phyloP scores from a whole-genome alignment of 2,797 vertebrate species.

The Hydrophis major region DNA sequence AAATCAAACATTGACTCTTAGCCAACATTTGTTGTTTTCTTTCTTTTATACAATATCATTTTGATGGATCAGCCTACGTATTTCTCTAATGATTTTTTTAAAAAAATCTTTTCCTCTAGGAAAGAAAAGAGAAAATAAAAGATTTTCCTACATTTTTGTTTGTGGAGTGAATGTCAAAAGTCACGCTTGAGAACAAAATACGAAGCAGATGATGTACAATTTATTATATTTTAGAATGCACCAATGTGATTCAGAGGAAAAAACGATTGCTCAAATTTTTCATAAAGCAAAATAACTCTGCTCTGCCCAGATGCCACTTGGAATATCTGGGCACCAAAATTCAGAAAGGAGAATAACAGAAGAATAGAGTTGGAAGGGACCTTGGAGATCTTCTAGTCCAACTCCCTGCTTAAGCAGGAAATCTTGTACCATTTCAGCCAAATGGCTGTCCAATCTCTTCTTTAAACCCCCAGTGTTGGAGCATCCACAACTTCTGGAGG shows the following conservation, averaged over 20 bases:
- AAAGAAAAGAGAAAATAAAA: constrained; percentile 43
- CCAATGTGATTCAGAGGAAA: constrained; percentile 55
- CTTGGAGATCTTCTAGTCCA: no score
- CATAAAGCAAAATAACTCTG: constrained; percentile 35
- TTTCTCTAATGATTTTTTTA: constrained; percentile 47
- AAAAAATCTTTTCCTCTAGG: constrained; percentile 49
- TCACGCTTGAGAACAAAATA: constrained; percentile 56
- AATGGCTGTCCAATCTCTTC: no score
- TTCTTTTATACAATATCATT: constrained; percentile 55
- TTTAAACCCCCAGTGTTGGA: no score
- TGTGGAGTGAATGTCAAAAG: constrained; percentile 51
- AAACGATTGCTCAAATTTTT: constrained; percentile 38
- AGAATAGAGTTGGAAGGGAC: background rate
- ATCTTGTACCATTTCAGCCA: no score
- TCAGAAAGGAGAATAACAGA: background rate
- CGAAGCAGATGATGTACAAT: constrained; percentile 54
- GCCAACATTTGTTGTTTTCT: constrained; percentile 40
- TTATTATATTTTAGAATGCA: constrained; percentile 49
- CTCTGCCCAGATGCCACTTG: background rate
- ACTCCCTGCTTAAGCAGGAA: no score
- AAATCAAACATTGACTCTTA: constrained; percentile 57
- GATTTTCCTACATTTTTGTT: constrained; percentile 51
- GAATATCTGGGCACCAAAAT: background rate
- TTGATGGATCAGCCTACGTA: constrained; percentile 54
- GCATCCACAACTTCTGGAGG: no score